Evolutionary conservation across 2,797 vertebrate species (phyloP), one percentile per base, ranked within the genome.

Genomic region (Propithecus deckenii): DNA sequence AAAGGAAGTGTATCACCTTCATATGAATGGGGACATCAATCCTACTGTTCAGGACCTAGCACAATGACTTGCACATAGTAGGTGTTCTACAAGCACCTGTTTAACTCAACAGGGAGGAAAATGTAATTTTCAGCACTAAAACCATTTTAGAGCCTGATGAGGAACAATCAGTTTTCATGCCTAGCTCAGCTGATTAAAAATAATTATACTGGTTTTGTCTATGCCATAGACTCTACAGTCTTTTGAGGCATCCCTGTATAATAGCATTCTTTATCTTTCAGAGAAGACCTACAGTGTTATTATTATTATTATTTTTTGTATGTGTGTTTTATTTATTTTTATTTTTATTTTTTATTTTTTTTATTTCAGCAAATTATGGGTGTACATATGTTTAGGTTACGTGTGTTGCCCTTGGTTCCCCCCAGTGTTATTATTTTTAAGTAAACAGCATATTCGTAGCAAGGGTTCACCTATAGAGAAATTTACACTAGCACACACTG

Each of bases 101-200:
- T 83, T 78, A 92, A 96, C 80, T 95, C 35, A 74, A 59, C 28
- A 84, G 65, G 11, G 22, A 91, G 57, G 57, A 90, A 94, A 94
- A 90, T 38, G 7, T 89, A 65, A 91, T 96, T 93, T 91, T 91
- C 52, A 94, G 46, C 74, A 86, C 48, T 94, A 78, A 86, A 91
- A 92, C 46, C 35, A 94, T 72, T 71, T 96, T 69, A 79, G 43
- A 95, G 78, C 25, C 67, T 35, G 41, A 25, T 78, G 71, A 93
- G 72, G 57, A 89, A 91, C 74, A 85, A 93, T 61, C 23, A 46
- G 43, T 30, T 96, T 74, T 91, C 30, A 86, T 48, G 57, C 14
- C 84, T 61, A 67, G 46, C 43, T 89, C 48, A 97, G 71, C 12
- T 63, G 32, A 96, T 76, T 84, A 43, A 75, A 90, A 95, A 61